These are phyloP conservation scores for Julus scanicus DNA, from an alignment of 2,888 invertebrate genomes.

Conservation along the genomic window DNA sequence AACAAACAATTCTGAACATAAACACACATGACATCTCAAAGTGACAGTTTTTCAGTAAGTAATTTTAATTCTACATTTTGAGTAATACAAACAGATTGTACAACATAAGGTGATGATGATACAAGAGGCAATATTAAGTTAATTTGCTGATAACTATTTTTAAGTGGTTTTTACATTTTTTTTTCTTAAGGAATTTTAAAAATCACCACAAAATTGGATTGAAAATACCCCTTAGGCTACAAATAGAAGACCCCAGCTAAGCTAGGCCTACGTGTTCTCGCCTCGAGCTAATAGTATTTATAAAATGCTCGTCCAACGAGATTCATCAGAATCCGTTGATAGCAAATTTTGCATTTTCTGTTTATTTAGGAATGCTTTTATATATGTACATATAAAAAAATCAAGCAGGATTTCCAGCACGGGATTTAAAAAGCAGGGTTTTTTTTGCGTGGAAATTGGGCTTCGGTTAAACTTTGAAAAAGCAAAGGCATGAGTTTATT, in stretches of 20 bases:
- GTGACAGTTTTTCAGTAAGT: constrained; percentile 5
- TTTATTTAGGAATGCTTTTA: constrained; percentile 12
- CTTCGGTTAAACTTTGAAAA: neutral
- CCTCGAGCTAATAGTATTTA: neutral
- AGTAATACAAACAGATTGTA: constrained; percentile 38
- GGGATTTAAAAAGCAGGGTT: neutral
- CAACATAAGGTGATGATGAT: constrained; percentile 39
- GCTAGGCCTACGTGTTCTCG: neutral
- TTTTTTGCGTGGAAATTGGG: neutral
- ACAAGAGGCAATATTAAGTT: constrained; percentile 1
- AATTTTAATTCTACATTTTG: constrained; percentile 42
- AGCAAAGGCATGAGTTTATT: neutral
- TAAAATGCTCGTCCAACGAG: neutral
- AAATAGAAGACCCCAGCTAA: constrained; percentile 1
- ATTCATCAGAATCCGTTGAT: neutral
- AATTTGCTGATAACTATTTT: constrained; percentile 11
- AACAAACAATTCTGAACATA: no score
- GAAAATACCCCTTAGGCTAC: constrained; percentile 1
- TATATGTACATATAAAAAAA: constrained; percentile 37
- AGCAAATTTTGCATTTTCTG: constrained; percentile 5
- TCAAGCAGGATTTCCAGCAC: neutral
- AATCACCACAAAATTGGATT: constrained; percentile 16
- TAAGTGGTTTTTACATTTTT: constrained; percentile 1
- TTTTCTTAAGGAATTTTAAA: neutral
- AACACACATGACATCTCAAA: no score